phyloP scores from a whole-genome alignment of 2,888 invertebrate species.

The Sturmia bella region DNA sequence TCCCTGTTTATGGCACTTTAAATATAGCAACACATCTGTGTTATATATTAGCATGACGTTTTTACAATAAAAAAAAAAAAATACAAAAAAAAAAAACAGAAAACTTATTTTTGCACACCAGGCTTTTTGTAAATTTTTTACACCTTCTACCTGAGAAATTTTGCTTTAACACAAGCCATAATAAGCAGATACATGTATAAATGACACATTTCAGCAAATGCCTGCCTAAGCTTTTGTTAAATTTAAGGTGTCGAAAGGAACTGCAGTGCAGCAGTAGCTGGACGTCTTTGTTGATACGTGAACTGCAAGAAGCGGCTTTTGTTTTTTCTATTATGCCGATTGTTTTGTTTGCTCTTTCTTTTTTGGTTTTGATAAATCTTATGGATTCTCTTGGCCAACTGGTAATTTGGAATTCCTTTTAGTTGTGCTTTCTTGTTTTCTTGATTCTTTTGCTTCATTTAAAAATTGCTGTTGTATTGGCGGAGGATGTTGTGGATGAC shows the following conservation, averaged over 20 bases:
- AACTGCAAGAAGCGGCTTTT: constrained; percentile 35
- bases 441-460: constrained; percentile 6
- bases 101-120: constrained; percentile 30
- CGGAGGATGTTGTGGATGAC: constrained; percentile 54
- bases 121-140: constrained; percentile 3
- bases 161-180: background rate
- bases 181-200: background rate
- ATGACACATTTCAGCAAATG: constrained; percentile 20
- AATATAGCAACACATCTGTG: constrained; percentile 20
- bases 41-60: background rate
- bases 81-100: constrained; percentile 40
- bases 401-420: constrained; percentile 56
- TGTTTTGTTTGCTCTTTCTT: too few relatives aligned
- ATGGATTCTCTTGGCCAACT: constrained; percentile 41
- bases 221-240: constrained; percentile 11
- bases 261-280: constrained; percentile 41
- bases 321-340: constrained; percentile 13
- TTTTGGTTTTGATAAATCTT: background rate
- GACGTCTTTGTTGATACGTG: constrained; percentile 20
- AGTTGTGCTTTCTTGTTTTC: constrained; percentile 6
- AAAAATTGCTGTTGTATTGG: constrained; percentile 16
- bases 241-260: constrained; percentile 9
- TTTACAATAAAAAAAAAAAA: constrained; percentile 45
- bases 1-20: constrained; percentile 52
- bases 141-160: constrained; percentile 33